Conservation (phyloP, 2,888 invertebrate genomes). For the Tenthredo livida region DNA sequence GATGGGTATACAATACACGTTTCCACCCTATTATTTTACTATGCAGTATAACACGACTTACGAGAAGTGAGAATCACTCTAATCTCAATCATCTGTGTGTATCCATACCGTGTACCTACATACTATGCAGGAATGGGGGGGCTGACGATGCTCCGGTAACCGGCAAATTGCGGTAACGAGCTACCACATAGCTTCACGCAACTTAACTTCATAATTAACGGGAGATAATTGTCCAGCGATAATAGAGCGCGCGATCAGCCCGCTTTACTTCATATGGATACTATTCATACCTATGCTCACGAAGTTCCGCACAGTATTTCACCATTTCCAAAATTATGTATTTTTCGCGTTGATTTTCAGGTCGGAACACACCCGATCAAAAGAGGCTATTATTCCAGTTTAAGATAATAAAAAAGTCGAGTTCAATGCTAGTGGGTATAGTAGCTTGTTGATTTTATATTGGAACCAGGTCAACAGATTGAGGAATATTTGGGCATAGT, state of each 20-base stretch:
- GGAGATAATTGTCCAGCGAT: constrained; percentile 17
- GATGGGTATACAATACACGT: not conserved
- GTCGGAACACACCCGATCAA: not conserved
- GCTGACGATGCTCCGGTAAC: constrained; percentile 43
- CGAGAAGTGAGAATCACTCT: constrained; percentile 7
- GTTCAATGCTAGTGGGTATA: not conserved
- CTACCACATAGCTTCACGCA: constrained; percentile 30
- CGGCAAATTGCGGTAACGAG: constrained; percentile 45
- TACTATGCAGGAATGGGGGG: not conserved
- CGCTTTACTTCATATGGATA: not conserved
- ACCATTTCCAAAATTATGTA: not conserved
- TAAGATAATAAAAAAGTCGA: not conserved
- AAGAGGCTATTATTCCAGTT: not conserved
- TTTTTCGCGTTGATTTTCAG: not conserved
- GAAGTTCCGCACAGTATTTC: not conserved
- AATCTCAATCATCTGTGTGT: constrained; percentile 12
- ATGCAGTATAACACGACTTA: not conserved
- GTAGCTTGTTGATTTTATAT: not conserved
- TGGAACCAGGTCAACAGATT: constrained; percentile 21
- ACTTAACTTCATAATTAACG: constrained; percentile 37
- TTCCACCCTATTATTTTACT: not conserved
- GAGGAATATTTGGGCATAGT: not conserved
- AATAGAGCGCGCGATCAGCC: constrained; percentile 19
- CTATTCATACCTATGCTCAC: not conserved
- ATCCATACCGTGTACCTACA: not conserved